Evolutionary conservation across 2,797 vertebrate genomes (phyloP).

Genomic region (Paedocypris micromegethes): DNA sequence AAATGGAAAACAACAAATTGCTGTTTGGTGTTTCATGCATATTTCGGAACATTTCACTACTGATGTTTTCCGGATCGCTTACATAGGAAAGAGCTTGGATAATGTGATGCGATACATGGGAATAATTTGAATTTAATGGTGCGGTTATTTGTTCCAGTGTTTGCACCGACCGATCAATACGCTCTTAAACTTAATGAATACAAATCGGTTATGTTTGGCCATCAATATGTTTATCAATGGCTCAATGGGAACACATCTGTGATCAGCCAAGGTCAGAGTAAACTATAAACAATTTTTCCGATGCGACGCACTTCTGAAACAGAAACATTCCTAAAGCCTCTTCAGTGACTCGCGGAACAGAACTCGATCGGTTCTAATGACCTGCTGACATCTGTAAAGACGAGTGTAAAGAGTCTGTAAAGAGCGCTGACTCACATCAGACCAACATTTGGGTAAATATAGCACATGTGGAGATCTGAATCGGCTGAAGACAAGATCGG

Average conservation of each 20-base stretch:
- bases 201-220: conserved; percentile 31
- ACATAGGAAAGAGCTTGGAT: not conserved
- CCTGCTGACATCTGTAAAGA: too few species aligned
- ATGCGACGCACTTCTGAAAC: conserved; percentile 1
- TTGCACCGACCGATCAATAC: conserved; percentile 5
- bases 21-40: not conserved
- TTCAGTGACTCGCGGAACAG: too few species aligned
- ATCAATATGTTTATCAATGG: conserved; percentile 27
- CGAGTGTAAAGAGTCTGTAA: too few species aligned
- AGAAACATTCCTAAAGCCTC: not conserved
- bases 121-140: conserved; percentile 7
- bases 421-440: too few species aligned
- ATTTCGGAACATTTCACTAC: not conserved
- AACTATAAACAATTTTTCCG: conserved; percentile 19
- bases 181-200: conserved; percentile 26
- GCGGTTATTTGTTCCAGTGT: conserved; percentile 10
- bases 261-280: conserved; percentile 33
- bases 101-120: not conserved
- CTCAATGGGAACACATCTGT: conserved; percentile 14
- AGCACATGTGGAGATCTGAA: too few species aligned
- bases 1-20: conserved; percentile 7
- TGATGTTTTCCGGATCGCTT: too few species aligned
- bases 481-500: too few species aligned
- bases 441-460: too few species aligned
- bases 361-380: too few species aligned